phyloP scores from a whole-genome alignment of 2,888 invertebrate genomes.

The Drosophila koepferae region DNA sequence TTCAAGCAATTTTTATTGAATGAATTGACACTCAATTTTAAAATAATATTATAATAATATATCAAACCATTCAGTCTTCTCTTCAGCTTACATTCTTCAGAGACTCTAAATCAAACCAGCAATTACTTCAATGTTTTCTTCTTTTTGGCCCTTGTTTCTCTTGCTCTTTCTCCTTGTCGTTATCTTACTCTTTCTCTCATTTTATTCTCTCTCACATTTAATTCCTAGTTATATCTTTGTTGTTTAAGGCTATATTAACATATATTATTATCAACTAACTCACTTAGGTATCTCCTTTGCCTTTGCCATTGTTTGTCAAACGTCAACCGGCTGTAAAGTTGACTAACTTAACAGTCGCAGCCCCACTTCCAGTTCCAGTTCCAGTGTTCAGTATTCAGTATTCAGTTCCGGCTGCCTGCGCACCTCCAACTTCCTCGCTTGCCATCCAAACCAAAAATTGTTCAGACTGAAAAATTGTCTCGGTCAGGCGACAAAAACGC shows the following conservation, averaged over 20 bases:
- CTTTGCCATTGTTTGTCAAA: conserved; percentile 73
- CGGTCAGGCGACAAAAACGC: conserved; percentile 70
- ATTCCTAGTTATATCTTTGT: neutral
- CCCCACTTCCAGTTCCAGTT: conserved; percentile 31
- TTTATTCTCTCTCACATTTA: neutral
- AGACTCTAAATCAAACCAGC: neutral
- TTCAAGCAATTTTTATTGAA: no score
- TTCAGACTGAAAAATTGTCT: conserved; percentile 55
- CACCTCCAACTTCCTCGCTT: conserved; percentile 12
- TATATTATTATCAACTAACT: neutral
- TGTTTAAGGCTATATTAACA: neutral
- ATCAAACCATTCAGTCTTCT: no score
- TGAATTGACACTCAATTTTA: no score
- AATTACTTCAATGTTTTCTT: neutral
- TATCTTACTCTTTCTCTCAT: neutral
- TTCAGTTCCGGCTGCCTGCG: conserved; percentile 47
- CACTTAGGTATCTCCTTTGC: conserved; percentile 18
- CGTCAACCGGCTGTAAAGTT: conserved; percentile 69
- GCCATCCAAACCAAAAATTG: conserved; percentile 5
- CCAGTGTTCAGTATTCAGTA: conserved; percentile 24
- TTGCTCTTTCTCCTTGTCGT: neutral
- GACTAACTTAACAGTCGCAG: conserved; percentile 65
- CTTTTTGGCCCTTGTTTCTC: neutral
- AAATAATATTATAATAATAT: no score
- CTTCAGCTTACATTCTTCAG: neutral